Evolutionary conservation across 2,113 vertebrate species (phyloP), one percentile per base, ranked within the genome.

Genomic region (Falcunculus frontatus): DNA sequence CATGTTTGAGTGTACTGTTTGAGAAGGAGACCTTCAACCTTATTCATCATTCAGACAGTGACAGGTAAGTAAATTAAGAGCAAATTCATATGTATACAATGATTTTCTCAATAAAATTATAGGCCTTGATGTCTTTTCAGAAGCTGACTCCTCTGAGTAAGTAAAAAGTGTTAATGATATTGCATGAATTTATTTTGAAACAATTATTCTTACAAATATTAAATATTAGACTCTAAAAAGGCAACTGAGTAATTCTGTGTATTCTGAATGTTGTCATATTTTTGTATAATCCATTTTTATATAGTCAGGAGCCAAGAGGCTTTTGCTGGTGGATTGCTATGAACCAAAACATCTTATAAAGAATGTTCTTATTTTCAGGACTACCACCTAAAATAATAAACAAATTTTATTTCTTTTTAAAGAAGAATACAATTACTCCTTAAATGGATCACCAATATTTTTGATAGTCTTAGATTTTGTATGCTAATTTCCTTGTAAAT

Each of bases 71-170:
- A 89, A 96, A 87, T 93, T 77, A 96, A 53, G 26, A 76, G 42
- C 16, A 78, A 73, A 85, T 41, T 52, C 35, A 70, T 47, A 82
- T 3, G 3, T 6, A 16, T 64, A 88, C 92, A 63, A 55, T 42
- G 39, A 91, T 96, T 93, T 90, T 91, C 62, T 83, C 42, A 83
- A 50, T 59, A 86, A 90, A 95, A 79, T 91, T 85, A 89, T 26
- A 62, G 81, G 56, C 26, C 44, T 91, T 85, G 67, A 78, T 93
- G 25, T 63, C 35, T 89, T 81, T 85, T 90, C 68, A 89, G 62
- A 53, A 67, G 26, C 53, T 41, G 11, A 92, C 32, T 76, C 73
- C 56, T 65, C 72, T 29, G 46, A 93, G 17, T 73, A 56, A 87
- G 64, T 57, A 70, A 81, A 67, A 88, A 74, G 27, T 65, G 76